phyloP scores from a whole-genome alignment of 2,113 vertebrate genomes.

The Anas platyrhynchos region DNA sequence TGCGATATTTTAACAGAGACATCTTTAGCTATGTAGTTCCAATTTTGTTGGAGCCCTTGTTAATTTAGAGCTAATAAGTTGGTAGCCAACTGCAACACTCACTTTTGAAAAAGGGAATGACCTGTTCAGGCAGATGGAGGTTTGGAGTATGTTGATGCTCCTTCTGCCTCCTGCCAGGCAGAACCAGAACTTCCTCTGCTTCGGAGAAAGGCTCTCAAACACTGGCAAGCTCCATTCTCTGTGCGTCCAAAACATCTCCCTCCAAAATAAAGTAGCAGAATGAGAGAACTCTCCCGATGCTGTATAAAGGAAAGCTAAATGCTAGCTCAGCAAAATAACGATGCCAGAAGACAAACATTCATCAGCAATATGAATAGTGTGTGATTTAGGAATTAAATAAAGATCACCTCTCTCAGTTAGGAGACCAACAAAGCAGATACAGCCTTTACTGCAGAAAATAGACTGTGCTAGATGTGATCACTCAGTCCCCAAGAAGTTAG shows the following conservation, averaged over 20 bases:
- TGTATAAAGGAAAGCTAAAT: neutral
- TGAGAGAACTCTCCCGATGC: neutral
- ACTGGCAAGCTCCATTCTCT: neutral
- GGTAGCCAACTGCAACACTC: neutral
- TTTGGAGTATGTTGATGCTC: neutral
- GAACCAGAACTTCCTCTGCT: neutral
- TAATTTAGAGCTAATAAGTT: neutral
- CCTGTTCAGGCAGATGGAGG: neutral
- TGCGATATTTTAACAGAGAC: neutral
- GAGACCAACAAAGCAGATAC: neutral
- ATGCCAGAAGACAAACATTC: neutral
- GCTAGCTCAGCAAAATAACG: neutral
- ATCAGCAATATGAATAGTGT: neutral
- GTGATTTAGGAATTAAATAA: neutral
- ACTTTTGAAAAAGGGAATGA: neutral
- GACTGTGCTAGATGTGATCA: neutral
- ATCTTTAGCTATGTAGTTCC: neutral
- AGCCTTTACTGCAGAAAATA: conserved; percentile 13
- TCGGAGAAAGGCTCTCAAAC: neutral
- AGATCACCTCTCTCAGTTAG: neutral
- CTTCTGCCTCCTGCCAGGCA: neutral
- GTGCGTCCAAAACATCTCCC: neutral
- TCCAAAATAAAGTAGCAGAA: neutral
- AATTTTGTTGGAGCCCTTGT: neutral
- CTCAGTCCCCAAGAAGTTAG: neutral